Evolutionary conservation across 2,113 vertebrate species (phyloP), one percentile per base, ranked within the genome.

Genomic region (Boulengeromyrus knoepffleri): DNA sequence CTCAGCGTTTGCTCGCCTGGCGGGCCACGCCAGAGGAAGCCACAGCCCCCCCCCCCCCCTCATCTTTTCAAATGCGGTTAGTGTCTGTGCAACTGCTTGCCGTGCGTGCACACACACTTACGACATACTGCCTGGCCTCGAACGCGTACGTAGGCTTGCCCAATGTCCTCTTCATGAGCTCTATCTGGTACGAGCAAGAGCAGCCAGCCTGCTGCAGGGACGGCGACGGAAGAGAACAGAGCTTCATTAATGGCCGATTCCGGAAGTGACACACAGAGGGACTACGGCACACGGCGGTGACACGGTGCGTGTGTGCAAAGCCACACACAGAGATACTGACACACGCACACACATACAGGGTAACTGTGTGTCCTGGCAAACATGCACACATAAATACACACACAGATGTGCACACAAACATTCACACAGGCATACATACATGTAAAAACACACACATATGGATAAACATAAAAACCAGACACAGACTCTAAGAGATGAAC

Each of bases 91-190:
- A 92, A 90, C 86, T 88, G 19, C 49, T 85, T 24, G 49, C 47
- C 36, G 88, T 56, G 93, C 95, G 92, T 52, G 49, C 45, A 52
- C 93, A 90, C 90, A 91, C 94, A 99, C 99, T 99, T 99, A 99
- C 98, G 97, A 99, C 95, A 94, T 98, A 98, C 91, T 97, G 97
- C 96, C 98, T 98, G 96, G 98, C 99, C 97, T 99, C 98, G 95
- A 97, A 91, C 94, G 99, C 98, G 96, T 96, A 98, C 88, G 98
- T 99, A 95, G 97, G 97, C 92, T 94, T 97, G 94, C 99, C 99
- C 96, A 98, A 95, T 89, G 97, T 98, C 97, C 97, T 99, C 98
- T 99, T 99, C 98, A 98, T 97, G 93, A 98, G 96, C 94, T 99
- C 98, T 98, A 97, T 99, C 97, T 98, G 96, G 97, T 95, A 97